Evolutionary conservation across 2,888 invertebrate genomes (phyloP), one percentile per base, ranked within the genome.

Genomic region (Stenolophus ochropezus): DNA sequence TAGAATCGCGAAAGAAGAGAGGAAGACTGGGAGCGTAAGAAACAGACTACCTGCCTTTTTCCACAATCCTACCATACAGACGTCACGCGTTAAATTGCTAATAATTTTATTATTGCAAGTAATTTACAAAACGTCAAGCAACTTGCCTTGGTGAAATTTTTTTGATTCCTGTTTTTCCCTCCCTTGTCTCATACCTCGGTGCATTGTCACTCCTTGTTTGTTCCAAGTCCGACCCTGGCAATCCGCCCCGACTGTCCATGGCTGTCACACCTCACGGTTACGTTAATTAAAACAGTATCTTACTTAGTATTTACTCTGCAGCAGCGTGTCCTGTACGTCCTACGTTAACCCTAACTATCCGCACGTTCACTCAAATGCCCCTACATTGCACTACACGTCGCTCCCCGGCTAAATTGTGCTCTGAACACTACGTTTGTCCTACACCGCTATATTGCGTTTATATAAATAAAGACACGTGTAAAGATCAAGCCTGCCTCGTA

Each of bases 261-360:
- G 8, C 33, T 42, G 33, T 42, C 33, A 42, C 33, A 42, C 56
- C 11, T 56, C 21, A 21, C 56, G 56, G 56, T 21, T 18, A 56
- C 56, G 56, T 56, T 53, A 53, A 53, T 53, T 53, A 53, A 53
- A 53, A 53, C 51, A 53, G 51, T 53, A 53, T 53, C 51, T 53
- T 53, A 53, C 18, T 18, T 53, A 53, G 53, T 53, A 53, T 53
- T 53, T 53, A 18, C 20, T 53, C 8, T 18, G 18, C 18, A 20
- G 20, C 8, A 20, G 56, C 56, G n/a, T 42, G 42, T 42, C 8
- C 42, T 11, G 1, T 18, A 2, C 8, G 56, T 56, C 11, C 33
- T 42, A 42, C 11, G 33, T 42, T 6, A 42, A 42, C 33, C 33
- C 33, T 42, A 42, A 42, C 33, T 42, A 42, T 42, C 33, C 8